Base-by-base conservation (phyloP, 1,140 invertebrate species). In the Monomorium pharaonis region DNA sequence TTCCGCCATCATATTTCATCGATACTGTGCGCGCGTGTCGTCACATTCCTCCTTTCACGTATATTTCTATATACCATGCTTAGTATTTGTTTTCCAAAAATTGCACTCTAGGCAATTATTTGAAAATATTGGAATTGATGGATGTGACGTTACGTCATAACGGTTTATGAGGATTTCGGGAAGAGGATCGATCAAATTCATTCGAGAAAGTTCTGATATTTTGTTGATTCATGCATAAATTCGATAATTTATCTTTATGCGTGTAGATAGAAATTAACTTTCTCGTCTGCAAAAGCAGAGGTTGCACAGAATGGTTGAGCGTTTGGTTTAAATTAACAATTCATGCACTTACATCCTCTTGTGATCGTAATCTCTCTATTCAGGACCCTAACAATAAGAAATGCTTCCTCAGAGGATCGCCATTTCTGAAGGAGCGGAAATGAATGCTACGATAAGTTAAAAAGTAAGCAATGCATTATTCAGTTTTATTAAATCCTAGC, bases 401-500 rank as follows among this genome's bases (percentile, higher is more conserved):
- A 62, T 49, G 77, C 54, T 75, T 63, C 54, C 47, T 86, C 30
- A 69, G 65, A 58, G 72, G 58, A 65, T 24, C 78, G 63, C 44
- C 42, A 54, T 62, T 67, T 56, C 54, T 67, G 18, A 21, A 54
- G 21, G 14, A 86, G 24, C 51, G 54, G 58, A 72, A 86, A 86
- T 86, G 58, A 83, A 86, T 83, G 75, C 49, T 24, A 65, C 67
- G 85, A 86, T 86, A 83, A 86, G 77, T 58, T 84, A 70, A 72
- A 83, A 62, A 49, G 65, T 80, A 86, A 86, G 77, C 77, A 83
- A 83, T 86, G 84, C 75, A 85, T 85, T 85, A 85, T 85, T 85
- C 84, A 85, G 74, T 85, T 85, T 83, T 72, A 84, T 84, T 86
- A 86, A 86, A 84, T 72, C 56, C 47, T 51, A 30, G 24, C 30